A percentile compares a stretch with the other conserved stretches of the same genome.
These are phyloP conservation scores for Drosophila teissieri DNA, from an alignment of 1,140 invertebrate genomes.

Conservation along the genomic window DNA sequence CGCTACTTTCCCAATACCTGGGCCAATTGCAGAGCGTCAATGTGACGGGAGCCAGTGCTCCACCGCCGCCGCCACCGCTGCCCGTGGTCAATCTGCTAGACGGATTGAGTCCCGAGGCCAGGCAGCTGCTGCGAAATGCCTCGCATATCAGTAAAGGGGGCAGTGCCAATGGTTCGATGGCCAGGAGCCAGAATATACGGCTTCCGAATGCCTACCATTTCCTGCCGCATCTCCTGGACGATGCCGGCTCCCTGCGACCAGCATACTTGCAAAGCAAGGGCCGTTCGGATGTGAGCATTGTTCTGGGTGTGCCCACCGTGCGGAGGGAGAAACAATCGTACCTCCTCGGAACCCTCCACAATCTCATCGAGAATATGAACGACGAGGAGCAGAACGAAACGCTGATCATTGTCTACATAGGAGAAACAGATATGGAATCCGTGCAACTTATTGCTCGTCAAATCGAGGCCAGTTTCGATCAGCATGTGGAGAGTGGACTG, in stretches of 20 bases:
- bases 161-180: conserved; percentile 41
- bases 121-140: conserved; percentile 85
- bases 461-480: conserved; percentile 91
- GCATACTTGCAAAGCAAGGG: conserved; percentile 91
- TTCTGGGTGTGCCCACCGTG: conserved; percentile 95
- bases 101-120: conserved; percentile 84
- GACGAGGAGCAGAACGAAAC: conserved; percentile 91
- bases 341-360: conserved; percentile 93
- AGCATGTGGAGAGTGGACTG: conserved; percentile 91
- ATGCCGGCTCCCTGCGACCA: conserved; percentile 91
- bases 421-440: conserved; percentile 92
- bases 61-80: conserved; percentile 29
- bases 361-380: conserved; percentile 93
- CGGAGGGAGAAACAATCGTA: conserved; percentile 95
- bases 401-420: conserved; percentile 95
- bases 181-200: conserved; percentile 85
- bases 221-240: conserved; percentile 93
- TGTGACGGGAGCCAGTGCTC: conserved; percentile 24
- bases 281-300: conserved; percentile 91
- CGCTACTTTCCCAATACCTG: conserved; percentile 87
- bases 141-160: conserved; percentile 46
- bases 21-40: conserved; percentile 75
- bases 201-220: conserved; percentile 94
- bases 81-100: conserved; percentile 76
- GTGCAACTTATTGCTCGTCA: conserved; percentile 89